Base-by-base conservation (phyloP, 2,888 invertebrate genomes). In the Calameuta filiformis region DNA sequence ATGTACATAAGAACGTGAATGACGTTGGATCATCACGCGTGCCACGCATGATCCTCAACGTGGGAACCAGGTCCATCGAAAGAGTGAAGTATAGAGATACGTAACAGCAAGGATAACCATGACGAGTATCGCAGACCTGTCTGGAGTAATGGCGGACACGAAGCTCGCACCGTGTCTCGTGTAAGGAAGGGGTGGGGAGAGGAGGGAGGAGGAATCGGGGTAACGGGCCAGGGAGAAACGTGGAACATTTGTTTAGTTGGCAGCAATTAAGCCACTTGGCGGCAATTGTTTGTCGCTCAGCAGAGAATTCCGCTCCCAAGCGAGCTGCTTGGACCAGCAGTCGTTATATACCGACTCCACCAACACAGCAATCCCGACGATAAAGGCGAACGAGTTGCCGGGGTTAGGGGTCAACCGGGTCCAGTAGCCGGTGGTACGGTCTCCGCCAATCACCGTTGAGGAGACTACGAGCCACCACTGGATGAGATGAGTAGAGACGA, bases 191-290 rank as follows among this genome's bases (percentile, higher is more conserved):
- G 37, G 75, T 12, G 73, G 69, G 37, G 68, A 4, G 73, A 35
- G 56, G 75, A 37, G 71, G 74, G 69, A 69, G 56, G 23, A 33
- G 77, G 73, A 12, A 2, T 35, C 23, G 33, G 69, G 73, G 73
- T 35, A 69, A 35, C 68, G 40, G 35, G 75, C 73, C 68, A 69
- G 83, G 79, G 82, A 85, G 87, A 83, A 85, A 85, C 85, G 86
- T 86, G 86, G 87, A 87, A 88, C 90, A 88, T 91, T 91, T 91
- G 91, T 91, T 91, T 91, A 91, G 91, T 91, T 91, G 90, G 90
- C 89, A 88, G 90, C 90, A 91, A 91, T 91, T 91, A 91, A 91
- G 91, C 91, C 91, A 91, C 91, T 91, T 91, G 91, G 89, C 90
- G 89, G 90, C 91, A 91, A 91, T 91, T 91, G 91, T 91, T 91